Base-by-base conservation (phyloP, 2,888 invertebrate species). In the Girardia tigrina region DNA sequence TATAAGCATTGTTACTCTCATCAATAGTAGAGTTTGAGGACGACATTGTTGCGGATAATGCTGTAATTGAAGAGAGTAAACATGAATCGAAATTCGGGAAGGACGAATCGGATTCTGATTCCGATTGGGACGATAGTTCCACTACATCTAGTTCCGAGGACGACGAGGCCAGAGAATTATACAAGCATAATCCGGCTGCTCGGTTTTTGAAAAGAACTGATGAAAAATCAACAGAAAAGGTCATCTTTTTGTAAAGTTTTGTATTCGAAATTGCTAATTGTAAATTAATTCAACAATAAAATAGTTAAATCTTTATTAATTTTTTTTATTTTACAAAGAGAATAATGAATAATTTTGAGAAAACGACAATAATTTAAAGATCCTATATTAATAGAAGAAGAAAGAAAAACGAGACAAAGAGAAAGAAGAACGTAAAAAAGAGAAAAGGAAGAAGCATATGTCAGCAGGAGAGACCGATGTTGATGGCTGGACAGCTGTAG, bases 401-500 rank as follows among this genome's bases (percentile, higher is more conserved):
- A 36, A 36, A 36, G 36, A 36, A 16, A 36, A 36, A 36, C 8
- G 16, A 36, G 36, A 36, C 16, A n/a, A n/a, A n/a, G n/a, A n/a
- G n/a, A 36, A 36, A 36, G 36, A 36, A 12, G 36, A 36, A 12
- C 8, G 36, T 12, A 36, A 36, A 36, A 36, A 36, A 36, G 36
- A 36, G 16, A 36, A 16, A 36, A 36, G 36, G 16, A 36, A 16
- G 16, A 36, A 36, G 16, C 36, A 36, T 12, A 12, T 36, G 36
- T 36, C 78, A 56, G 80, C 80, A n/a, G 80, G 80, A 23, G 77
- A 78, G 1, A 80, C 80, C 16, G 80, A 80, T 23, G 84, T 82
- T 29, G 81, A 90, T 1, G 92, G 89, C 81, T 94, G 94, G 94
- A 90, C 91, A 83, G 90, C 91, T 0, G 94, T 73, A 6, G 73